These are phyloP conservation scores for Micrastur ruficollis DNA, from an alignment of 2,797 vertebrate species.

Conservation along the genomic window DNA sequence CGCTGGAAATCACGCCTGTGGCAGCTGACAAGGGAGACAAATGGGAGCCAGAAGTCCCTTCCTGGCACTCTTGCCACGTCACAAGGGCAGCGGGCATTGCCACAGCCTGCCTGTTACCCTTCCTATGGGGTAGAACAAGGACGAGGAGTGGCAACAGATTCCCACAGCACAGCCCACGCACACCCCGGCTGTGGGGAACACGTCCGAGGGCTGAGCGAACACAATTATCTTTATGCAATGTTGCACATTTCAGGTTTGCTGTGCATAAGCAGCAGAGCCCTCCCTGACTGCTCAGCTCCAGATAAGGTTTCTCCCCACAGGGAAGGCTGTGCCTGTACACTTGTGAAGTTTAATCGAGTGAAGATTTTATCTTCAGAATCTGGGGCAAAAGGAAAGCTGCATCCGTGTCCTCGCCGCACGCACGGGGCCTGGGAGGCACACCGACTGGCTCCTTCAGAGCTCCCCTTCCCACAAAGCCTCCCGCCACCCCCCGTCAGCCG, in stretches of 20 bases:
- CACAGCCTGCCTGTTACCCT: neutral
- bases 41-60: neutral
- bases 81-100: neutral
- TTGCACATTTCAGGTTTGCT: neutral
- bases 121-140: neutral
- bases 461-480: neutral
- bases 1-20: neutral
- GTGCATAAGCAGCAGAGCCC: neutral
- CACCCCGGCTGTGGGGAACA: neutral
- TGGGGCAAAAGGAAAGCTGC: neutral
- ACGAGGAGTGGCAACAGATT: neutral
- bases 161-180: neutral
- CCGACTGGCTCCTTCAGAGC: neutral
- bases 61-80: neutral
- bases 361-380: constrained; percentile 8
- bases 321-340: neutral
- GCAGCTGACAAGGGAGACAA: neutral
- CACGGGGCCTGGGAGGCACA: rapidly evolving
- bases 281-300: neutral
- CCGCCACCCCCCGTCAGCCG: rapidly evolving
- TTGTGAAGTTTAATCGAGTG: neutral
- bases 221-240: neutral
- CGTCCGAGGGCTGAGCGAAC: neutral
- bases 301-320: constrained; percentile 2
- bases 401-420: rapidly evolving